Evolutionary conservation across 2,888 invertebrate genomes (phyloP), one percentile per base, ranked within the genome.

Genomic region (Shargacucullia verbasci): DNA sequence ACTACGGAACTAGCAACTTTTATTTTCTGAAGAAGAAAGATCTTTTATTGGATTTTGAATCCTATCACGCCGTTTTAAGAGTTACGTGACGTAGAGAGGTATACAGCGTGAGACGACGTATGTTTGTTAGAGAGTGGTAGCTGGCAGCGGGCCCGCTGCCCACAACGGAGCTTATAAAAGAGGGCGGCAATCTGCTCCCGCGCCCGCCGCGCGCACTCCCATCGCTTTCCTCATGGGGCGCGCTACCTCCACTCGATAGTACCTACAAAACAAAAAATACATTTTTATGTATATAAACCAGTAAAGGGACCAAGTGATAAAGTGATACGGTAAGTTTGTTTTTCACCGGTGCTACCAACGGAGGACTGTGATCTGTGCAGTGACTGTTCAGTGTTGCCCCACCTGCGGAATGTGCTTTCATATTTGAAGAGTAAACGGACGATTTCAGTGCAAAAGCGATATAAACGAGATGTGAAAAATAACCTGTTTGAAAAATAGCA

Each of bases 311-410:
- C 92, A 92, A 94, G 93, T 93, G 91, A 89, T 87, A 84, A 84
- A 92, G 93, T 94, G 93, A 91, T 85, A 92, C 92, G 93, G 93
- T 94, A 94, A 94, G 93, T 91, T 85, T 62, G 80, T 86, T 83
- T 82, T 67, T 46, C 62, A 55, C 79, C 74, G 79, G 91, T 90
- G 91, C 78, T 82, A 79, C 81, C 85, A 77, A 79, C 76, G 78
- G 72, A 80, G 89, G 87, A 90, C 84, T 90, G 92, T 92, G 91
- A 86, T 80, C 75, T 88, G 91, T 91, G 91, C 79, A 84, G 91
- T 90, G 90, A 87, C 81, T 85, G 82, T 86, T 86, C 85, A 91
- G 93, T 92, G 93, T 86, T 88, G 81, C 84, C 84, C 76, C 68
- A 78, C 73, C 68, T 70, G 58, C 71, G 76, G 78, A 78, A 76